Evolutionary conservation across 2,797 vertebrate species (phyloP), one percentile per base, ranked within the genome.

Genomic region (Hylomyscus alleni): DNA sequence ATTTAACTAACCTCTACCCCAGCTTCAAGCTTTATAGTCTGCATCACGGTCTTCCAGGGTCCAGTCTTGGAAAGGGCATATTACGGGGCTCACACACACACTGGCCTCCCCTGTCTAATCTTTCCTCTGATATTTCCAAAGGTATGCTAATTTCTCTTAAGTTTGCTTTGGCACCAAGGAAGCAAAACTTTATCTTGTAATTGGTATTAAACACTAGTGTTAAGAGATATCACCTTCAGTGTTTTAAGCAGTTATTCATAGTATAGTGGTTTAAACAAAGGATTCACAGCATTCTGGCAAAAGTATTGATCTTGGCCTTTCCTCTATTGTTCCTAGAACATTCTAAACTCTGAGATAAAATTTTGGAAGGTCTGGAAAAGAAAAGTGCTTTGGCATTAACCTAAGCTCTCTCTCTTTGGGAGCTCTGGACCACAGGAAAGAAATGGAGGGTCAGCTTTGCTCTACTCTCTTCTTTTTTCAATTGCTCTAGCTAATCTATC

Each of bases 121-220:
- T 62, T 96, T 95, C 37, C 60, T 67, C n/a, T 52, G 20, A 37
- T 80, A 19, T 86, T 95, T 62, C 72, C 76, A 77, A 78, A 95
- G n/a, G 11, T 62, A 88, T 54, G 47, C 80, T 31, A 54, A 90
- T 54, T 56, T 15, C 22, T 84, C 90, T 89, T 87, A 50, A 54
- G 54, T 97, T 90, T 93, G 6, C 56, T 94, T 96, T 95, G 91
- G 80, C 20, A 84, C 37, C 37, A 94, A 47, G 72, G 89, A 94
- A 91, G 82, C 65, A 94, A 91, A 95, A 29, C 37, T 95, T 93
- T 91, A 92, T 76, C 69, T 94, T 89, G 72, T 89, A 93, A 83
- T 77, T 77, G 17, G 72, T 89, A 80, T 20, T 83, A 78, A 94
- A 78, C 88, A 6, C 14, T 69, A 81, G 20, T 86, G 19, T 73